Evolutionary conservation across 1,140 invertebrate genomes (phyloP).

Genomic region (Drosophila nebulosa): DNA sequence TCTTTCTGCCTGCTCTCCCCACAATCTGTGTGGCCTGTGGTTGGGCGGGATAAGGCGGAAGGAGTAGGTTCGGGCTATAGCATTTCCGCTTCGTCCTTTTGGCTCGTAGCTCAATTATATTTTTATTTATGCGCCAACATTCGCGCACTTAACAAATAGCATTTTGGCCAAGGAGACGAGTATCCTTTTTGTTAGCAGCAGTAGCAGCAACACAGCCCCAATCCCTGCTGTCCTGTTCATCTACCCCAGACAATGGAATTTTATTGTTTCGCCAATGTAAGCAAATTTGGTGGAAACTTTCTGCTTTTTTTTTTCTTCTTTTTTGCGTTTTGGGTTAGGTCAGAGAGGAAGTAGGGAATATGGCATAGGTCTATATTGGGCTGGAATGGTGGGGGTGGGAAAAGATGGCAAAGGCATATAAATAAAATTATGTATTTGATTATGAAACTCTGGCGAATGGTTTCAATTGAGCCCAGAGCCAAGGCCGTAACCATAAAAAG

Average conservation of each 20-base stretch:
- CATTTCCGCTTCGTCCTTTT: not conserved
- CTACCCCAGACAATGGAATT: constrained; percentile 57
- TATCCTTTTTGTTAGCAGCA: constrained; percentile 39
- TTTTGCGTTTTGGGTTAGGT: constrained; percentile 1
- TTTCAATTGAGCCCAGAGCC: no score
- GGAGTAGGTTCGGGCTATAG: no score
- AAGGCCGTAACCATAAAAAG: no score
- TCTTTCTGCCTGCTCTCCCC: not conserved
- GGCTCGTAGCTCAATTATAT: constrained; percentile 62
- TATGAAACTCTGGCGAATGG: constrained; percentile 40
- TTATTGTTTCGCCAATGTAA: constrained; percentile 74
- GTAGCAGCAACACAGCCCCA: no score
- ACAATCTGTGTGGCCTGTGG: not conserved
- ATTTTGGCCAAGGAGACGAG: constrained; percentile 24
- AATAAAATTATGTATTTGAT: constrained; percentile 46
- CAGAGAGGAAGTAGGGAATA: not conserved
- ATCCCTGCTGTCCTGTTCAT: not conserved
- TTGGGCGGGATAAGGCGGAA: no score
- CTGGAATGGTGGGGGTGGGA: not conserved
- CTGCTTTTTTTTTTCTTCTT: not conserved
- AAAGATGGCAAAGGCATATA: constrained; percentile 19
- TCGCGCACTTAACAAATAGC: constrained; percentile 69
- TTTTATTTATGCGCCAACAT: constrained; percentile 76
- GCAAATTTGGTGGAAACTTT: constrained; percentile 64
- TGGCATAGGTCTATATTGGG: not conserved